phyloP scores from a whole-genome alignment of 2,888 invertebrate genomes.

The Urechis unicinctus region DNA sequence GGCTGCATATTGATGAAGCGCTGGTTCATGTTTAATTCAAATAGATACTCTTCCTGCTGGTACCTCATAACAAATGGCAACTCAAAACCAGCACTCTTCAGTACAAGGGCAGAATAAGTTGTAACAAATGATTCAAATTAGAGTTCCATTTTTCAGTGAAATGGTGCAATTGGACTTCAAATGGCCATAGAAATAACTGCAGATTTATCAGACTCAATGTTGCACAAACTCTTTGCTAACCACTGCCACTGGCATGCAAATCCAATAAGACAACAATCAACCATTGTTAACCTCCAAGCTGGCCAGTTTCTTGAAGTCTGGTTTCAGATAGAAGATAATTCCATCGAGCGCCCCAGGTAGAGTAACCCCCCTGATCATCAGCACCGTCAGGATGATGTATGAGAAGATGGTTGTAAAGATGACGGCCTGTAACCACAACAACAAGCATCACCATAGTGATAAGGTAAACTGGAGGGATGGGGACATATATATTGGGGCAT shows the following conservation, averaged over 20 bases:
- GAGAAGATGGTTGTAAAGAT: slow-evolving; percentile 45
- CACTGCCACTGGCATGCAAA: too few relatives aligned
- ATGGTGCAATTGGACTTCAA: neutral
- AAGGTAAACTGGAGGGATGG: too few relatives aligned
- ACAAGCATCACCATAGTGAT: too few relatives aligned
- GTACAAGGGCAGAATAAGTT: neutral
- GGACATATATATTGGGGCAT: too few relatives aligned
- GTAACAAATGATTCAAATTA: neutral
- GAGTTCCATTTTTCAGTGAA: neutral
- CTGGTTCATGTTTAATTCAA: too few relatives aligned
- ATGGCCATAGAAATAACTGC: too few relatives aligned
- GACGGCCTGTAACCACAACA: slow-evolving; percentile 40
- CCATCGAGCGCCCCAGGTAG: slow-evolving; percentile 35
- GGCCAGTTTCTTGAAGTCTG: slow-evolving; percentile 30
- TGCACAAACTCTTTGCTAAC: too few relatives aligned
- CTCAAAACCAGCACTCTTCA: too few relatives aligned
- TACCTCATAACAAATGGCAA: too few relatives aligned
- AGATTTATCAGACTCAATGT: too few relatives aligned
- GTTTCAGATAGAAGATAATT: slow-evolving; percentile 39
- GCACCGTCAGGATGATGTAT: slow-evolving; percentile 34
- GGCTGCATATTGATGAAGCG: too few relatives aligned
- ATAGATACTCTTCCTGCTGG: too few relatives aligned
- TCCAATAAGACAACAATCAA: neutral
- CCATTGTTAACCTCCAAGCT: neutral
- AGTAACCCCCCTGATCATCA: slow-evolving; percentile 36